Evolutionary conservation across 2,113 vertebrate species (phyloP).

Genomic region (Toxotes jaculatrix): DNA sequence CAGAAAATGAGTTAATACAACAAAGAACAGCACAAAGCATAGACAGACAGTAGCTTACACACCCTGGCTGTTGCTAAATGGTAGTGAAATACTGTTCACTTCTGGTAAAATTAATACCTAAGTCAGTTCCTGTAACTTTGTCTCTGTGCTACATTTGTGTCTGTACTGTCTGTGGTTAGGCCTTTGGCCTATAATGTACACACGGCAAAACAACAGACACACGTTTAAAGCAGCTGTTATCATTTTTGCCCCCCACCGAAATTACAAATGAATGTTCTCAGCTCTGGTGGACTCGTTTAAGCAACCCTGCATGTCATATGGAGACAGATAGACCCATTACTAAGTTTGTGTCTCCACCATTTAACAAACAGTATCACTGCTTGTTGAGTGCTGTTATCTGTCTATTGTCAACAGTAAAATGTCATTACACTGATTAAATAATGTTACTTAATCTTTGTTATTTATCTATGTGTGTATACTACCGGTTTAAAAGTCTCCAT

Average conservation of each 20-base stretch:
- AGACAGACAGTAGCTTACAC: not conserved
- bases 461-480: not conserved
- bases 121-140: conserved; percentile 38
- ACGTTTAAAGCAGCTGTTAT: conserved; percentile 14
- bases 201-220: conserved; percentile 1
- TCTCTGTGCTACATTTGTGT: not conserved
- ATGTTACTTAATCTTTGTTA: not conserved
- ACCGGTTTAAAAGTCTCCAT: too few species aligned
- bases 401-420: not conserved
- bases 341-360: not conserved
- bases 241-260: not conserved
- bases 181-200: not conserved
- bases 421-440: not conserved
- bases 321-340: not conserved
- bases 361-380: not conserved
- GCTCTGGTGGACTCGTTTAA: conserved; percentile 14
- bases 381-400: not conserved
- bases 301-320: not conserved
- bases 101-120: conserved; percentile 14
- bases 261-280: not conserved
- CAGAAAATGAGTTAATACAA: not conserved
- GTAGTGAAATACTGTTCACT: conserved; percentile 8
- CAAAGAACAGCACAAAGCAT: not conserved
- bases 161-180: conserved; percentile 11
- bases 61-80: not conserved